Conservation (phyloP, 2,113 vertebrate species). For the Alaudala cheleensis region DNA sequence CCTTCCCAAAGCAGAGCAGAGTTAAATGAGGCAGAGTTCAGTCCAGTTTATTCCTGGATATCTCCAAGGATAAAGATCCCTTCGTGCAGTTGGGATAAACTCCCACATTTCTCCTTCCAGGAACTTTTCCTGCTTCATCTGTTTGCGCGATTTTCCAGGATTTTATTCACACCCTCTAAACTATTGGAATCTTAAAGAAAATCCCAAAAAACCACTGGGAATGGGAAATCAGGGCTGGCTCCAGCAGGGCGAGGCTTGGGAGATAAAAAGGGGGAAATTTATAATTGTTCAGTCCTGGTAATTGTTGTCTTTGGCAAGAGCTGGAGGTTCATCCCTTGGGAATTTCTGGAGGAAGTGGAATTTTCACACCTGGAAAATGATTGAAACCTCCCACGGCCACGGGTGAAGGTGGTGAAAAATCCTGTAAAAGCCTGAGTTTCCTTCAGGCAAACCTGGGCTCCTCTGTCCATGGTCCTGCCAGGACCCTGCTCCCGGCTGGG, state of each 20-base stretch:
- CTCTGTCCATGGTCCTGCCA: background rate
- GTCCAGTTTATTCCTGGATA: background rate
- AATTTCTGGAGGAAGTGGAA: background rate
- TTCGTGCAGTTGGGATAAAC: background rate
- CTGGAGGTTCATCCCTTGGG: background rate
- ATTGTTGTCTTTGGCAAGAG: background rate
- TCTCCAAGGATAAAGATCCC: background rate
- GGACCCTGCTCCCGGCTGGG: background rate
- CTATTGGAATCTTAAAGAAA: background rate
- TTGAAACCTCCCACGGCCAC: background rate
- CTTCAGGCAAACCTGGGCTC: background rate
- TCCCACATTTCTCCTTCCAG: background rate
- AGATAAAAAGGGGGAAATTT: background rate
- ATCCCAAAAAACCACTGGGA: background rate
- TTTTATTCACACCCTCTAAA: background rate
- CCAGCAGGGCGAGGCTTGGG: background rate
- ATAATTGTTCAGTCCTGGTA: background rate
- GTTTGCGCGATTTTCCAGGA: background rate
- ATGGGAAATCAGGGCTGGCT: background rate
- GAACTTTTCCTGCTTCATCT: background rate
- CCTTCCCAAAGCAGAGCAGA: background rate
- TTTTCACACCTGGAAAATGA: background rate
- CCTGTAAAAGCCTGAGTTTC: rapidly evolving
- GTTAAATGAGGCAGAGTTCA: background rate
- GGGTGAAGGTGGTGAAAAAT: background rate